Conservation (phyloP, 1,140 invertebrate species). For the Marisa cornuarietis region DNA sequence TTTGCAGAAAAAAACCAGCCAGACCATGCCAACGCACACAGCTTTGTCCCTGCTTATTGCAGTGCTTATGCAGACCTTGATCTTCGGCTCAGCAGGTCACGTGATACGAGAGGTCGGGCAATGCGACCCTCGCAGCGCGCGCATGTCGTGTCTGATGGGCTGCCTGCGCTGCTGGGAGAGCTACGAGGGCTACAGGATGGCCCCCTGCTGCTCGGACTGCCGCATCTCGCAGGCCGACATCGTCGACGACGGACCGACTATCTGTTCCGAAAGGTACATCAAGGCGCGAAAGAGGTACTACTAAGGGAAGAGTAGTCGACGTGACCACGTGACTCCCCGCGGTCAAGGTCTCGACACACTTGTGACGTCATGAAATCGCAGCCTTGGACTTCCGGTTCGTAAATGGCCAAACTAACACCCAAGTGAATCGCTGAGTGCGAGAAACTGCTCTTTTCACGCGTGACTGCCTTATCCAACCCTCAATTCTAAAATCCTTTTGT, state of each 20-base stretch:
- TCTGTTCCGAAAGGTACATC: slow-evolving; percentile 36
- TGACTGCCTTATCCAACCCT: too few species aligned
- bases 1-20: not conserved
- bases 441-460: too few species aligned
- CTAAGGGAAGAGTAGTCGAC: not conserved
- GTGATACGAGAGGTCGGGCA: not conserved
- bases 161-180: slow-evolving; percentile 35
- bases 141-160: slow-evolving; percentile 31
- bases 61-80: not conserved
- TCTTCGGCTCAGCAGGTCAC: not conserved
- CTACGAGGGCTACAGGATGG: slow-evolving; percentile 36
- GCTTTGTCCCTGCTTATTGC: not conserved
- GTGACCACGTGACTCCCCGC: too few species aligned
- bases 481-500: too few species aligned
- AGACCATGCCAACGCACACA: not conserved
- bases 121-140: slow-evolving; percentile 29
- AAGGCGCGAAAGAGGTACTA: slow-evolving; percentile 28
- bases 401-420: too few species aligned
- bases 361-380: too few species aligned
- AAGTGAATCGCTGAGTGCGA: too few species aligned
- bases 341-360: too few species aligned
- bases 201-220: slow-evolving; percentile 36
- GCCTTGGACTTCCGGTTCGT: too few species aligned
- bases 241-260: slow-evolving; percentile 32
- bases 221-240: slow-evolving; percentile 11